Evolutionary conservation across 2,113 vertebrate species (phyloP).

Genomic region (Poeciliopsis turrubarensis): DNA sequence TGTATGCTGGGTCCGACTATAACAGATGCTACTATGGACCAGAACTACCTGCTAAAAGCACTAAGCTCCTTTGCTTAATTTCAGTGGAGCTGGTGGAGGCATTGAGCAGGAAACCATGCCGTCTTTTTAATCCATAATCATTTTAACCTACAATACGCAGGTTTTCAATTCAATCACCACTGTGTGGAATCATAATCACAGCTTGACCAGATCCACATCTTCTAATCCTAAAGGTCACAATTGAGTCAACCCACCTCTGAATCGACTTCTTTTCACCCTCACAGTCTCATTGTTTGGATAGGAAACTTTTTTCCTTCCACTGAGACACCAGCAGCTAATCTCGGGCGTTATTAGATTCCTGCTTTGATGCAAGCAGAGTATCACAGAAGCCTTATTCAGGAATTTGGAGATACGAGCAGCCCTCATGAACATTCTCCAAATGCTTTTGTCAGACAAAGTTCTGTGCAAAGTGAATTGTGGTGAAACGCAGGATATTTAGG

Average conservation of each 20-base stretch:
- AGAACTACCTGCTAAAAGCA: constrained; percentile 51
- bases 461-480: constrained; percentile 37
- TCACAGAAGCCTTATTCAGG: constrained; percentile 18
- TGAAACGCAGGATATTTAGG: constrained; percentile 56
- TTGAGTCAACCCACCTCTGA: background rate
- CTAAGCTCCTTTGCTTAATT: constrained; percentile 68
- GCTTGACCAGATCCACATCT: constrained; percentile 16
- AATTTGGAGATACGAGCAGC: constrained; percentile 15
- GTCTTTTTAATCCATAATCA: constrained; percentile 65
- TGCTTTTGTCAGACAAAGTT: constrained; percentile 52
- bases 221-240: constrained; percentile 31
- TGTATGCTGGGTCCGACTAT: constrained; percentile 24
- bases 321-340: background rate
- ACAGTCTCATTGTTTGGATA: background rate
- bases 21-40: constrained; percentile 62
- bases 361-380: constrained; percentile 28
- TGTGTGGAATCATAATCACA: constrained; percentile 11
- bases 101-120: constrained; percentile 42
- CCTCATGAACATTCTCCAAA: constrained; percentile 21
- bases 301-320: constrained; percentile 9
- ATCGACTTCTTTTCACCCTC: background rate
- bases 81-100: constrained; percentile 30
- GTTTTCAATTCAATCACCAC: constrained; percentile 52
- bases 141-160: constrained; percentile 54
- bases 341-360: constrained; percentile 5